These are phyloP conservation scores for Pterostichus niger DNA, from an alignment of 2,888 invertebrate genomes.

Conservation along the genomic window DNA sequence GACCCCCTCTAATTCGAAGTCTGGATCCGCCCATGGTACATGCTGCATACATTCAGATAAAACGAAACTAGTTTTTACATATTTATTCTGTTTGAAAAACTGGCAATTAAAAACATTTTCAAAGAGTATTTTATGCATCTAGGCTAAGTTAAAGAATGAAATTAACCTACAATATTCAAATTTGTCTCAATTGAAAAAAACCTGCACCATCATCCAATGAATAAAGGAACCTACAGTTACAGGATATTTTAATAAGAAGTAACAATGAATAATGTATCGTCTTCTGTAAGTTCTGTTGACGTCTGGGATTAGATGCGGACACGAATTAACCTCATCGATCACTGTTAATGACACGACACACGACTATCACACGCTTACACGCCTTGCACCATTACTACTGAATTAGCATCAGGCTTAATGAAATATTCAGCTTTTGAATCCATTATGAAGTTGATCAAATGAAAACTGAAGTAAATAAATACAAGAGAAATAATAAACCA, in stretches of 20 bases:
- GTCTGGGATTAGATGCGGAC: slow-evolving; percentile 14
- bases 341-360: slow-evolving; percentile 31
- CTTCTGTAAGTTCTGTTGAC: slow-evolving; percentile 20
- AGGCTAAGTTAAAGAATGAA: not conserved
- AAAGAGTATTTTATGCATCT: not conserved
- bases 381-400: slow-evolving; percentile 19
- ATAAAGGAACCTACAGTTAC: not conserved
- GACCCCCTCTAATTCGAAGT: too few relatives aligned
- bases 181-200: slow-evolving; percentile 19
- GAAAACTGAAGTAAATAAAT: too few relatives aligned
- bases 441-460: too few relatives aligned
- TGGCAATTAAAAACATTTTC: too few relatives aligned
- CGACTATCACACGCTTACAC: not conserved
- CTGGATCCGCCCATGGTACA: too few relatives aligned
- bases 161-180: not conserved
- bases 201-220: slow-evolving; percentile 19
- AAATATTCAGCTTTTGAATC: slow-evolving; percentile 5
- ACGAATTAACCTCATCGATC: slow-evolving; percentile 34
- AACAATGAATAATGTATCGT: slow-evolving; percentile 31
- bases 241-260: slow-evolving; percentile 9
- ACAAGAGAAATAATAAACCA: too few relatives aligned
- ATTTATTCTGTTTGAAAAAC: too few relatives aligned
- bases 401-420: slow-evolving; percentile 22
- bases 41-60: too few relatives aligned
- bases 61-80: too few relatives aligned